Evolutionary conservation across 1,140 invertebrate genomes (phyloP), one percentile per base, ranked within the genome.

Genomic region (Drosophila bocki): DNA sequence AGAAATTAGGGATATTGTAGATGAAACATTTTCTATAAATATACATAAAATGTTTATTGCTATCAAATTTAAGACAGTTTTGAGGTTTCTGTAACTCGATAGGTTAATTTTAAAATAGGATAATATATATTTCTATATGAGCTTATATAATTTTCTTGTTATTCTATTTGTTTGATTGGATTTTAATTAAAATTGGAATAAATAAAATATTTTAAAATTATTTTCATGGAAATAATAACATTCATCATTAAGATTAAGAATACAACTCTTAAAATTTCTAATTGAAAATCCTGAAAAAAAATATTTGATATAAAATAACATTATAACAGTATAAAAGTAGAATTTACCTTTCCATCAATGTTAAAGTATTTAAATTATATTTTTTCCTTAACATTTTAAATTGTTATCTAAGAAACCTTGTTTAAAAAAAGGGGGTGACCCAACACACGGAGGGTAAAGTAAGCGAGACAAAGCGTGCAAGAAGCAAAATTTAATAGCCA

Each of bases 401-500:
- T 9, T 37, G 19, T 22, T 22, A 22, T 3, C 3, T 39, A 3
- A 56, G 3, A 15, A 63, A 32, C 15, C n/a, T 22, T 26, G 29
- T 37, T 48, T 5, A 48, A 15, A 9, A 32, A 32, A 39, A 41
- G 3, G 0, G 57, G 32, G 26, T 19, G 17, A 33, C 56, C 48
- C 50, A 29, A 19, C 32, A 15, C 29, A 22, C 22, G 7, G 3
- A 15, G 44, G 8, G 50, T 32, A 57, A 19, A 32, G 19, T 33
- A 45, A 32, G 26, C 54, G 48, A 54, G 51, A 67, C 64, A 65
- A 79, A 85, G 64, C 57, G 83, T 70, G 68, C 45, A 69, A 78
- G 65, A 62, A 74, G 69, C 47, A 59, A 80, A 74, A 80, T 86
- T 91, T 91, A 91, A 91, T 91, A 91, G 82, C 80, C 86, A 91